These are phyloP conservation scores for Micropterix aruncella DNA, from an alignment of 2,888 invertebrate species.

Conservation along the genomic window DNA sequence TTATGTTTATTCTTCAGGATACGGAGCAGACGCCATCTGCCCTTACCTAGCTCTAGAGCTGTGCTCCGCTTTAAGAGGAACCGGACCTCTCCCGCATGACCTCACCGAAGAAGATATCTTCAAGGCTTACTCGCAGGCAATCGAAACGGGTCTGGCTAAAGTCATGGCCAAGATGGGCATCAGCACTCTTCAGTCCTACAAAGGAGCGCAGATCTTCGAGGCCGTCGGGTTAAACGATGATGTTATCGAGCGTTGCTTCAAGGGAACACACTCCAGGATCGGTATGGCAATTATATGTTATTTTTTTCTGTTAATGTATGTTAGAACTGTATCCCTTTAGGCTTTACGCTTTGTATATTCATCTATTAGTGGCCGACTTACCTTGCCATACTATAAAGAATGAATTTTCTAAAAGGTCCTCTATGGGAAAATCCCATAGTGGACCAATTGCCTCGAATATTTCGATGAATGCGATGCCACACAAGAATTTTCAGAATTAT, in stretches of 20 bases:
- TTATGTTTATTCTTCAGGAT: too few species aligned
- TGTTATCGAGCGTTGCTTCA: conserved; percentile 90
- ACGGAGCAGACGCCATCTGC: conserved; percentile 96
- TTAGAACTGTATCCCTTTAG: too few species aligned
- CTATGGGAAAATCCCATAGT: too few species aligned
- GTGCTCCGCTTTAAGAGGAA: conserved; percentile 71
- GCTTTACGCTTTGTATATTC: too few species aligned
- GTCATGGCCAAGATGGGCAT: conserved; percentile 99
- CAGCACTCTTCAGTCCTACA: conserved; percentile 95
- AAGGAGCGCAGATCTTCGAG: conserved; percentile 98
- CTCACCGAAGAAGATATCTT: conserved; percentile 72
- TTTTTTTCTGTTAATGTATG: too few species aligned
- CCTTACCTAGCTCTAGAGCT: conserved; percentile 95
- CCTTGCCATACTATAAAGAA: too few species aligned
- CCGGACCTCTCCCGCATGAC: conserved; percentile 66
- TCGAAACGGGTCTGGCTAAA: conserved; percentile 82
- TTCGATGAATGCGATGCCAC: too few species aligned
- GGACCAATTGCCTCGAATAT: too few species aligned
- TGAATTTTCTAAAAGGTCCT: too few species aligned
- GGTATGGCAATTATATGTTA: too few species aligned
- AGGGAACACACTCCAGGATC: conserved; percentile 52
- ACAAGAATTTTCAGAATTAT: too few species aligned
- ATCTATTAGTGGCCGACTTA: too few species aligned
- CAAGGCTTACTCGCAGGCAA: conserved; percentile 77
- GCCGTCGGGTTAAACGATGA: conserved; percentile 90